Base-by-base conservation (phyloP, 2,888 invertebrate species). In the Meteorus colon region DNA sequence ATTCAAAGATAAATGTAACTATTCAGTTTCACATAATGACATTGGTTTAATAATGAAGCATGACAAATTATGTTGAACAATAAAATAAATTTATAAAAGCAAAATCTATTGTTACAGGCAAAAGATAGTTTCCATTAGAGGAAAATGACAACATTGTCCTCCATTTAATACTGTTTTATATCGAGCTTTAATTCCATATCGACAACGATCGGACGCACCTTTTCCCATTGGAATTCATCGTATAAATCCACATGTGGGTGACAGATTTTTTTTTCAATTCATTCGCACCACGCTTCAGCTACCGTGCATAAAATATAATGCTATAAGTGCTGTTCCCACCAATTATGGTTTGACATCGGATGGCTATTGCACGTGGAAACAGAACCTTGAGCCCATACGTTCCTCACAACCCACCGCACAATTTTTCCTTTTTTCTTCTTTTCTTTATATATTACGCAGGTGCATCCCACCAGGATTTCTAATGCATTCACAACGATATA, bases 381-480 rank as follows among this genome's bases (percentile, higher is more conserved):
- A 55, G 62, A 74, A 70, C 81, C 81, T 81, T 78, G 80, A 77
- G 73, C 60, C 66, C 45, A 71, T 27, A 67, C 24, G 37, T 41
- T 19, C 34, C 41, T 71, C 45, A 62, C 31, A 71, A 59, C 71
- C 45, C 71, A 65, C 70, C 14, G 48, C n/a, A 37, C 45, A 24
- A 48, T 69, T 34, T 45, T 65, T 48, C 41, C 31, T 19, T 29
- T 24, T 31, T 51, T 10, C 55, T 10, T 34, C 16, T 69, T 72
- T 45, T 69, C 48, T 62, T 74, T 60, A 41, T 66, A 16, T 51
- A 34, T 63, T 59, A 59, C 73, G 51, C 76, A 79, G 78, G 75
- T 78, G 77, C 69, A 72, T 79, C 72, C 79, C 79, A 79, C 79
- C 78, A 76, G 68, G 67, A 67, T 69, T 19, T 51, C 68, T 68